Percentiles rank a stretch among this genome's conserved stretches.
Conservation (phyloP, 2,797 vertebrate genomes). For the Microctenopoma steveboyesi region DNA sequence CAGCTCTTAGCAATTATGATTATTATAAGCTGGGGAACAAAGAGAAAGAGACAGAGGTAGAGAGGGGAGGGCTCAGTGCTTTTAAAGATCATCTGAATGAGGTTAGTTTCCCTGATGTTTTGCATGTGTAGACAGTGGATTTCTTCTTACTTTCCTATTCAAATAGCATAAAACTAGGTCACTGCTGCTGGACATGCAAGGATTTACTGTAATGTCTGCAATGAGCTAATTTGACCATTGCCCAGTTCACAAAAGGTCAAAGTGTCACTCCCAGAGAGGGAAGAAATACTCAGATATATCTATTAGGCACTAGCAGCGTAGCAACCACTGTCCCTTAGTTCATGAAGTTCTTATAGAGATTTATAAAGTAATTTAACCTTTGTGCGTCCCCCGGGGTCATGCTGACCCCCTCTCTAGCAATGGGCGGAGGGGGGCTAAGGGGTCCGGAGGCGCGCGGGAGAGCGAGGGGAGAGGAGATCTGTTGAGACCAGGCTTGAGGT, state of each 20-base stretch:
- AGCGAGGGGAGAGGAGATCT: too few relatives aligned
- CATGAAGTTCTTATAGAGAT: too few relatives aligned
- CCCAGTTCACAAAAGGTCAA: background rate
- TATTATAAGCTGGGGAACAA: constrained; percentile 2
- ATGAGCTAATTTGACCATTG: background rate
- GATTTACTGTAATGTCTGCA: background rate
- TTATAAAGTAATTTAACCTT: too few relatives aligned
- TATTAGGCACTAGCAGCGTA: too few relatives aligned
- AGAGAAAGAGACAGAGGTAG: background rate
- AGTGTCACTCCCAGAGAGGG: background rate
- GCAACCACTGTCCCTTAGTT: too few relatives aligned
- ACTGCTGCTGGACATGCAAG: background rate
- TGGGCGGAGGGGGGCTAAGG: too few relatives aligned
- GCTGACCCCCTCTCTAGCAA: too few relatives aligned
- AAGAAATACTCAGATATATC: background rate
- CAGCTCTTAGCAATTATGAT: constrained; percentile 5
- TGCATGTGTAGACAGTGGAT: constrained; percentile 68
- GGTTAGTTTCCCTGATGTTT: constrained; percentile 64
- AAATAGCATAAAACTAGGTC: constrained; percentile 67
- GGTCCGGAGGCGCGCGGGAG: too few relatives aligned
- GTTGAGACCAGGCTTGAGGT: too few relatives aligned
- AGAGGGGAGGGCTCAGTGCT: background rate
- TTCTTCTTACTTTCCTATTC: constrained; percentile 72
- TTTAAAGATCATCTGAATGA: constrained; percentile 19
- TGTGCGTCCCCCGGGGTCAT: too few relatives aligned